Base-by-base conservation (phyloP, 2,113 vertebrate species). In the Dipodomys spectabilis region DNA sequence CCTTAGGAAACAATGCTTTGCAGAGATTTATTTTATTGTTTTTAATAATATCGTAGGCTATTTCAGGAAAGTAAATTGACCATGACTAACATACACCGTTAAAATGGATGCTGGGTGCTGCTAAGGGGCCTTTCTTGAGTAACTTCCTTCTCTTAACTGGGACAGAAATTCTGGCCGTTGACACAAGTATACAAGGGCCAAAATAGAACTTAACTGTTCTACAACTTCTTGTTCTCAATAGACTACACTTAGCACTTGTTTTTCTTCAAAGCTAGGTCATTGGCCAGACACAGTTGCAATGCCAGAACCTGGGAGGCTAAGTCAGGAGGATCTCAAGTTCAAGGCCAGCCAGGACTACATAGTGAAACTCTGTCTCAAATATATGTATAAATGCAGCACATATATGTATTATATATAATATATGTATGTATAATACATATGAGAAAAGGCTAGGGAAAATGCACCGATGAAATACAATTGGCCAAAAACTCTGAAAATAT, bases 121-220 rank as follows among this genome's bases (percentile, higher is more conserved):
- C 81, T 82, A 53, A 77, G 91, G 35, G 79, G 28, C 79, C 32
- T 80, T 62, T 73, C 74, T 86, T 86, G 62, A 85, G 77, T 78
- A 95, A 86, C 65, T 89, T 96, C 60, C 57, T 68, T 73, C 64
- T 87, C 44, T 67, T 89, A 93, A 90, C 25, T 68, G 74, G 73
- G 90, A 84, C 90, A 85, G 77, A 94, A 78, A 84, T 73, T 49
- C 68, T 88, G 72, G 75, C 27, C 7, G 6, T 86, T 77, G 77
- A 81, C 57, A 91, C 53, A 82, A 85, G 71, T 9, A 22, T 6
- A 57, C 64, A 86, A 27, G 10, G 35, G 83, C 28, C 87, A 86
- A 84, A 84, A 77, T 23, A 91, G 67, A 95, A 49, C 75, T 25
- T 27, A 57, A 19, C 19, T 77, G 72, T 49, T 75, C 35, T 67